Conservation (phyloP, 2,797 vertebrate genomes). For the Acanthopagrus latus region DNA sequence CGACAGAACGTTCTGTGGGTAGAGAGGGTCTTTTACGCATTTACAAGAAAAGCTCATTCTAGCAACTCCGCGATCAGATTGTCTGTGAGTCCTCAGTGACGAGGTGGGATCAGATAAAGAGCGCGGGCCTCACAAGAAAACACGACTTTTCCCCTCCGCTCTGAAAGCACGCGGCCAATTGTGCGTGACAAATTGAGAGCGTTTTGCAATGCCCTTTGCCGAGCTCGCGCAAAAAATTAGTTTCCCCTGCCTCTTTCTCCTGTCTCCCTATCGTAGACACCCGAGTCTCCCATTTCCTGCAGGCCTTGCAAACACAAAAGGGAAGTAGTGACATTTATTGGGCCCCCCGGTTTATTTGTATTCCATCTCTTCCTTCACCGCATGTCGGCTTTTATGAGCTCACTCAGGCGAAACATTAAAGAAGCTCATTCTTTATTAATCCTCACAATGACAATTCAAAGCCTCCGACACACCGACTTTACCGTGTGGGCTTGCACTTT, state of each 20-base stretch:
- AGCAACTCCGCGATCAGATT: slow-evolving; percentile 44
- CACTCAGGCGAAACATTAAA: slow-evolving; percentile 85
- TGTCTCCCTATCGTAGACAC: slow-evolving; percentile 62
- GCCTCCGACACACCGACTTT: slow-evolving; percentile 70
- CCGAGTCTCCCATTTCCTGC: slow-evolving; percentile 72
- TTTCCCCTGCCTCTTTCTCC: slow-evolving; percentile 63
- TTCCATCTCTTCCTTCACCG: slow-evolving; percentile 76
- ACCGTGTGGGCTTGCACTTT: slow-evolving; percentile 67
- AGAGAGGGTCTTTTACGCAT: slow-evolving; percentile 40
- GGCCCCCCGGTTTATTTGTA: slow-evolving; percentile 83
- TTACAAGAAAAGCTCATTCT: slow-evolving; percentile 58
- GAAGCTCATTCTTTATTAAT: slow-evolving; percentile 88
- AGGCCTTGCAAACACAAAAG: slow-evolving; percentile 75
- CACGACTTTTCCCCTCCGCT: slow-evolving; percentile 39
- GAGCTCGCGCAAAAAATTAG: slow-evolving; percentile 65
- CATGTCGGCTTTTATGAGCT: slow-evolving; percentile 84
- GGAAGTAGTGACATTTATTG: slow-evolving; percentile 79
- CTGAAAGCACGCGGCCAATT: slow-evolving; percentile 63
- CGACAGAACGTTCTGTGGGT: slow-evolving; percentile 35
- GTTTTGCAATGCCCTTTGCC: slow-evolving; percentile 70
- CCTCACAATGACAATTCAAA: slow-evolving; percentile 83
- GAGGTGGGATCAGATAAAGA: slow-evolving; percentile 64
- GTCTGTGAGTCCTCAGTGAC: slow-evolving; percentile 37
- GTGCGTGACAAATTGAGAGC: slow-evolving; percentile 74
- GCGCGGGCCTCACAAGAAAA: slow-evolving; percentile 54